Percentiles rank a stretch among this genome's conserved stretches.
phyloP scores from a whole-genome alignment of 2,113 vertebrate species.

The Pycnonotus jocosus region DNA sequence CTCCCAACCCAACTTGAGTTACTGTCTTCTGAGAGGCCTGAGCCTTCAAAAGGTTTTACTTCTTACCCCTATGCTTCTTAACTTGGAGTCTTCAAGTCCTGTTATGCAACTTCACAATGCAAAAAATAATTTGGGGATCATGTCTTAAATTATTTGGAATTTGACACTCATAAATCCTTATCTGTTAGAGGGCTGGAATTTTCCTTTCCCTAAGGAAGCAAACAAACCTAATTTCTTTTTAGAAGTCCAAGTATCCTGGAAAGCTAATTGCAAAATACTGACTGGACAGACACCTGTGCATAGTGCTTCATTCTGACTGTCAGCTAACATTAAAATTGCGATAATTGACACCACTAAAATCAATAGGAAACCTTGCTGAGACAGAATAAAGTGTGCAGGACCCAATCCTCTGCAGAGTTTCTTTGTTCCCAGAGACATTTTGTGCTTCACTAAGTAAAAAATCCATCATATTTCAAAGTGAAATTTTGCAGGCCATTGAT shows the following conservation, averaged over 20 bases:
- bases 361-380: background rate
- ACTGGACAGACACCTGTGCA: background rate
- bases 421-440: background rate
- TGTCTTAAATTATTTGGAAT: background rate
- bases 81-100: background rate
- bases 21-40: background rate
- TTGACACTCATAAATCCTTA: background rate
- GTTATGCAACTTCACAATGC: rapidly evolving
- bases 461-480: slow-evolving; percentile 19
- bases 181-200: background rate
- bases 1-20: background rate
- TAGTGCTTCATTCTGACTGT: background rate
- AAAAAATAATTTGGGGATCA: background rate
- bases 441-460: background rate
- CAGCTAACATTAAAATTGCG: background rate
- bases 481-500: slow-evolving; percentile 50
- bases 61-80: background rate
- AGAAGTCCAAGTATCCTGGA: background rate
- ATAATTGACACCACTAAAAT: background rate
- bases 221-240: background rate
- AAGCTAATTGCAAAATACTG: background rate
- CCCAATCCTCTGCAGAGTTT: background rate
- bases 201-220: background rate
- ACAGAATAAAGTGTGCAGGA: background rate
- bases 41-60: background rate